phyloP scores from a whole-genome alignment of 2,888 invertebrate genomes.

The Pyrocoelia pectoralis region DNA sequence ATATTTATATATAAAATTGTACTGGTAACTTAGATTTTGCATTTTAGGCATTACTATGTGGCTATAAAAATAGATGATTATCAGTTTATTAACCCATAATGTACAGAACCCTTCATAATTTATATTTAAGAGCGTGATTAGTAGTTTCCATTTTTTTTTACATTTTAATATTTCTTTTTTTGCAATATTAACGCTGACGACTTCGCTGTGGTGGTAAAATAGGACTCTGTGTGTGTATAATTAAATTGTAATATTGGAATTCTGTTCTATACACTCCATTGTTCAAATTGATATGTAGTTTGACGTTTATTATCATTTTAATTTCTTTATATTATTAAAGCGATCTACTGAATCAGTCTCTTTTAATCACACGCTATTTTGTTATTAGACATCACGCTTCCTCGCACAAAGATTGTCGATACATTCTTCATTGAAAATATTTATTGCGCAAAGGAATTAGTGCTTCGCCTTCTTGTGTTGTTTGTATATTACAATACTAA shows the following conservation, averaged over 20 bases:
- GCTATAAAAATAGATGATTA: neutral
- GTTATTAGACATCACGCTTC: no score
- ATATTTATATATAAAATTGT: conserved; percentile 55
- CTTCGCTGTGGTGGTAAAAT: neutral
- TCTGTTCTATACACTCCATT: neutral
- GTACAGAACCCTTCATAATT: no score
- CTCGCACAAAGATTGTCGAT: no score
- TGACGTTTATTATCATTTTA: neutral
- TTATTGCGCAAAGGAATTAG: no score
- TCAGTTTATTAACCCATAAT: neutral
- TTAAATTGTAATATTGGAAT: neutral
- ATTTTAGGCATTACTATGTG: conserved; percentile 17
- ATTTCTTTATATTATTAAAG: neutral
- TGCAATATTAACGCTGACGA: no score
- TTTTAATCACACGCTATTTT: neutral
- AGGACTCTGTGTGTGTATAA: no score
- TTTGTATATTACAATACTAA: no score
- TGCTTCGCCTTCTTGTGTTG: no score
- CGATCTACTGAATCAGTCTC: neutral
- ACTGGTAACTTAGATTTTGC: conserved; percentile 36
- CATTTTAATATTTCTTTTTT: no score
- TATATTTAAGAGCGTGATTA: no score
- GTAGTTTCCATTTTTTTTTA: no score
- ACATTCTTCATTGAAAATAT: no score
- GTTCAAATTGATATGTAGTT: neutral